A percentile compares a stretch with the other conserved stretches of the same genome.
These are phyloP conservation scores for Caenorhabditis parvicauda DNA, from an alignment of 2,888 invertebrate genomes.

Conservation along the genomic window DNA sequence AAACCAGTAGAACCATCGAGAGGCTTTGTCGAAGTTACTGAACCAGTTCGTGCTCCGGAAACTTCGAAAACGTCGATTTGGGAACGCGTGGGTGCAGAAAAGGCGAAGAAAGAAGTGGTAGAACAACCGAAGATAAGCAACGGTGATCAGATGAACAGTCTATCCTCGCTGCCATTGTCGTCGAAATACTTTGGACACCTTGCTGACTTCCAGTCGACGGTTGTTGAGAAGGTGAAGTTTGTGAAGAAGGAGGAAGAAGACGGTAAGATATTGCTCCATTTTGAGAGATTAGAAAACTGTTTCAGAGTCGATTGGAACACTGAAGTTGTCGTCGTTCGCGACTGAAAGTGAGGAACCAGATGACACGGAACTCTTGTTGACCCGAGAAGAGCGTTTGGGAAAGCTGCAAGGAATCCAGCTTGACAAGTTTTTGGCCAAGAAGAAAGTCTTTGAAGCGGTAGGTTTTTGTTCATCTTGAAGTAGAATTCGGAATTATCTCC, in stretches of 20 bases:
- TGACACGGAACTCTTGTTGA: constrained; percentile 13
- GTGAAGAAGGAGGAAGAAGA: constrained; percentile 4
- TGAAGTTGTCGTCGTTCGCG: constrained; percentile 11
- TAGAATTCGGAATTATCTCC: too few species aligned
- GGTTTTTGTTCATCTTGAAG: too few species aligned
- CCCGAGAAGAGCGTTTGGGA: constrained; percentile 22
- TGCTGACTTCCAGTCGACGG: constrained; percentile 12
- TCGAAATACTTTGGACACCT: constrained; percentile 21
- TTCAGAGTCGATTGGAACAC: constrained; percentile 13
- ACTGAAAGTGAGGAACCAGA: constrained; percentile 5
- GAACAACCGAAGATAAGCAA: too few species aligned
- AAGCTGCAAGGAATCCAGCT: constrained; percentile 21
- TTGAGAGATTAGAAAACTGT: constrained; percentile 1
- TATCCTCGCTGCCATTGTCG: too few species aligned
- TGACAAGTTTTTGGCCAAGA: constrained; percentile 27
- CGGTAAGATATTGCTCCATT: not conserved
- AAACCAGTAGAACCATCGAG: too few species aligned
- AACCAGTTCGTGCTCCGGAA: too few species aligned
- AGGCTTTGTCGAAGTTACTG: too few species aligned
- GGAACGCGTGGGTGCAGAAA: too few species aligned
- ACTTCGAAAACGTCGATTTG: too few species aligned
- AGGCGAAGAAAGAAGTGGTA: too few species aligned
- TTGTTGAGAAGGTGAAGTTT: constrained; percentile 11
- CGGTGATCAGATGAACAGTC: too few species aligned
- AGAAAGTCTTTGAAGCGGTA: constrained; percentile 35